phyloP scores from a whole-genome alignment of 1,140 invertebrate species.

The Conus ventricosus region DNA sequence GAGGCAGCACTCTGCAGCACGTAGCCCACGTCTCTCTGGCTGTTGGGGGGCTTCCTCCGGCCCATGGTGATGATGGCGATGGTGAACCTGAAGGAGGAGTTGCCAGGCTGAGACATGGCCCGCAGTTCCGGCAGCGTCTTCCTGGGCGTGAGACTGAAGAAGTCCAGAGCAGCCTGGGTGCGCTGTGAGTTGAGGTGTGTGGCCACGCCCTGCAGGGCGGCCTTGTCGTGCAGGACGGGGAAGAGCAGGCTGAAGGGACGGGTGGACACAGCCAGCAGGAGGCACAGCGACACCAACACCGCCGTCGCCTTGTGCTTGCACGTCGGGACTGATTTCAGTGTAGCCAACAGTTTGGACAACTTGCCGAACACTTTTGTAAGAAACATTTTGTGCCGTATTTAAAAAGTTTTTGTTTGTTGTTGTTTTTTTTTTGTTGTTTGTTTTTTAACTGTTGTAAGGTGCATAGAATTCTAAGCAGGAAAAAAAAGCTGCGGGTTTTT shows the following conservation, averaged over 20 bases:
- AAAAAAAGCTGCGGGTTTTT: too few species aligned
- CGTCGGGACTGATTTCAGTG: not conserved
- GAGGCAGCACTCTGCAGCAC: constrained; percentile 44
- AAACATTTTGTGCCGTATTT: too few species aligned
- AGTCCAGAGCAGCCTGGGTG: not conserved
- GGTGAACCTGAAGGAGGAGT: constrained; percentile 7
- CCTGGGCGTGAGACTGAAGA: not conserved
- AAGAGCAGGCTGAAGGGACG: not conserved
- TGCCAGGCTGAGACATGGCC: not conserved
- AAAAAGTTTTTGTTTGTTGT: too few species aligned
- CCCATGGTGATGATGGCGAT: constrained; percentile 24
- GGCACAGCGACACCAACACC: not conserved
- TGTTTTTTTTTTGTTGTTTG: too few species aligned
- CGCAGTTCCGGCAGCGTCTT: not conserved
- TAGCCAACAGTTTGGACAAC: not conserved
- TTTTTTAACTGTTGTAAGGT: not conserved
- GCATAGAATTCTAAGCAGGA: not conserved
- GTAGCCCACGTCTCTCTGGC: constrained; percentile 25
- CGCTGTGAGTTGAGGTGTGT: not conserved
- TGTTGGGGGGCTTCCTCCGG: not conserved
- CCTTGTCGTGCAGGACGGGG: not conserved
- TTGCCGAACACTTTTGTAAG: not conserved
- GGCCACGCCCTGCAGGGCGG: not conserved
- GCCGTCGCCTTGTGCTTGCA: not conserved
- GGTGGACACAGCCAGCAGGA: not conserved